A percentile compares a stretch with the other conserved stretches of the same genome.
Evolutionary conservation across 2,113 vertebrate genomes (phyloP).

Genomic region (Hippocampus comes): DNA sequence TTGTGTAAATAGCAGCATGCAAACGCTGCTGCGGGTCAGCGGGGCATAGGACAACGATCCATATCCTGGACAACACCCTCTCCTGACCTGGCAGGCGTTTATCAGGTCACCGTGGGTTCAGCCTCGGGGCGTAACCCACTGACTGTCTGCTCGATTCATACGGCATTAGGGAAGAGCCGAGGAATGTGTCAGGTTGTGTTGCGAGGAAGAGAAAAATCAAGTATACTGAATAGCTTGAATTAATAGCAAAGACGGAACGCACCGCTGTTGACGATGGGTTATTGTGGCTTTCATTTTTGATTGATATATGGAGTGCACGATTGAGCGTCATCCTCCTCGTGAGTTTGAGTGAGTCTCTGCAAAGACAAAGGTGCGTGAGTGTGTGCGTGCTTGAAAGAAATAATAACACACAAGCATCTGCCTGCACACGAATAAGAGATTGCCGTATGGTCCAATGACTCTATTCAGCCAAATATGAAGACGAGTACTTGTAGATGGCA

Average conservation of each 20-base stretch:
- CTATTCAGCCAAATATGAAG: constrained; percentile 43
- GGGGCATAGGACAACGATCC: constrained; percentile 47
- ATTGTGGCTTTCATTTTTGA: constrained; percentile 24
- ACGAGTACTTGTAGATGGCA: constrained; percentile 39
- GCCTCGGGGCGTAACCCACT: constrained; percentile 19
- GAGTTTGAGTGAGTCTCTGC: neutral
- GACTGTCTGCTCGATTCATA: constrained; percentile 27
- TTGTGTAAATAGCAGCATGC: constrained; percentile 47
- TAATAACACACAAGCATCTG: constrained; percentile 25
- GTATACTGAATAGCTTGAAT: neutral
- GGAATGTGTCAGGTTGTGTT: constrained; percentile 30
- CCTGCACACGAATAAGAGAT: constrained; percentile 53
- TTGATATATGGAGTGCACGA: constrained; percentile 29
- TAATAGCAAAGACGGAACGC: constrained; percentile 3
- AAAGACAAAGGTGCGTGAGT: constrained; percentile 48
- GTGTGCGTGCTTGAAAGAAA: constrained; percentile 25
- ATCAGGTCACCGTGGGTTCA: constrained; percentile 61
- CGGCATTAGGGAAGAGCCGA: constrained; percentile 19
- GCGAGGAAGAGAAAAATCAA: constrained; percentile 1
- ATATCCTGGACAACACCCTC: constrained; percentile 44
- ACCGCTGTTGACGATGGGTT: constrained; percentile 18
- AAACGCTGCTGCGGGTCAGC: constrained; percentile 41
- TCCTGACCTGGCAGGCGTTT: constrained; percentile 40
- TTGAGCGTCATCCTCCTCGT: constrained; percentile 34
- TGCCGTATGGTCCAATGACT: constrained; percentile 46